Evolutionary conservation across 2,113 vertebrate species (phyloP).

Genomic region (Numenius arquata): DNA sequence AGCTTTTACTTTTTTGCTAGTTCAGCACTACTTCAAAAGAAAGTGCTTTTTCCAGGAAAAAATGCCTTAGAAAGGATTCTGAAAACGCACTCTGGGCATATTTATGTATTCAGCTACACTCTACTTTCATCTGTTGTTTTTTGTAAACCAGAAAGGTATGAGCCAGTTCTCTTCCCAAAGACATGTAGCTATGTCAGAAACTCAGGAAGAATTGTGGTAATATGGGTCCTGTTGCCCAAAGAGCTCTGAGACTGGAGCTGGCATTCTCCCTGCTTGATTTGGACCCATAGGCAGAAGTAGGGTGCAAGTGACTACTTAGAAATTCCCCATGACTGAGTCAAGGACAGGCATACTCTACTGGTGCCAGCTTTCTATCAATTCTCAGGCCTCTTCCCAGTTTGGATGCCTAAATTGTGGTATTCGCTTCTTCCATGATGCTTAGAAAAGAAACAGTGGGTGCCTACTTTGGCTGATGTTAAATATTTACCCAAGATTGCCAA

Average conservation of each 20-base stretch:
- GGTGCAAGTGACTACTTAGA: background rate
- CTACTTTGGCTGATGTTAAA: background rate
- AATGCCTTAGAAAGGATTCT: background rate
- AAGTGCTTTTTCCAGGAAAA: background rate
- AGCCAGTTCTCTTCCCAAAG: background rate
- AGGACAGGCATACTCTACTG: background rate
- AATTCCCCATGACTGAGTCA: background rate
- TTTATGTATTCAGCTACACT: background rate
- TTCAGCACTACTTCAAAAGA: conserved; percentile 11
- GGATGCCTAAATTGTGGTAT: background rate
- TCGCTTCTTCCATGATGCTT: background rate
- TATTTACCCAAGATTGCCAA: background rate
- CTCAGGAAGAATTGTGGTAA: background rate
- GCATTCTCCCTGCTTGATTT: background rate
- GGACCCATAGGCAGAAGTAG: background rate
- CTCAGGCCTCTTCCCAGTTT: background rate
- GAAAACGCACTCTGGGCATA: background rate
- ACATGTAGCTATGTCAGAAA: background rate
- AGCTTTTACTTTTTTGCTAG: background rate
- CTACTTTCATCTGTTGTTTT: background rate
- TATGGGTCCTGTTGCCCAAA: background rate
- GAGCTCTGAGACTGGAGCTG: background rate
- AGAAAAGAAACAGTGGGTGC: background rate
- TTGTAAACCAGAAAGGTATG: background rate
- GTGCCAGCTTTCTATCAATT: background rate